These are phyloP conservation scores for Tetragnatha versicolor DNA, from an alignment of 1,140 invertebrate species.

Conservation along the genomic window DNA sequence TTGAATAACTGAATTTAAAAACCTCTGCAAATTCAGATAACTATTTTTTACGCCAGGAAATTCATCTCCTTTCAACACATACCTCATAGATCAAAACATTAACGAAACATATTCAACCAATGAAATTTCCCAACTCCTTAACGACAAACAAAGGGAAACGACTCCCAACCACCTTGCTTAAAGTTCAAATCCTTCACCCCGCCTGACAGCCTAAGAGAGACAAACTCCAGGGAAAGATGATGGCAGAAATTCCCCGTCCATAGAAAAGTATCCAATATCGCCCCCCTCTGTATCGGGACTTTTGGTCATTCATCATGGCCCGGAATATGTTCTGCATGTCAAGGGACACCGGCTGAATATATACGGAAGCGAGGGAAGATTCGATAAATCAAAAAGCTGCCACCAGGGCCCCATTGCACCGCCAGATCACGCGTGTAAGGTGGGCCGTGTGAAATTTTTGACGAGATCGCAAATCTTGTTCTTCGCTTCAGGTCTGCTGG, in stretches of 20 bases:
- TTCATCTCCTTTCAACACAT: not conserved
- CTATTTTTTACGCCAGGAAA: not conserved
- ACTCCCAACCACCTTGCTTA: slow-evolving; percentile 10
- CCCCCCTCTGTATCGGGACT: slow-evolving; percentile 6
- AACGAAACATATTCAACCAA: not conserved
- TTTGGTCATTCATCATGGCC: slow-evolving; percentile 10
- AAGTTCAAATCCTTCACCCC: not conserved
- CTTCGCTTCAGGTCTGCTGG: no score
- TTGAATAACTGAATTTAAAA: no score
- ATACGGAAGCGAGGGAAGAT: no score
- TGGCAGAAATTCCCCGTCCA: slow-evolving; percentile 27
- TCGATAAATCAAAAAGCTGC: no score
- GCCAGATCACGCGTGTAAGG: no score
- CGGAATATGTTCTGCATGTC: not conserved
- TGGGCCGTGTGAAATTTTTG: no score
- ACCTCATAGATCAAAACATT: not conserved
- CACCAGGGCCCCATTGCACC: no score
- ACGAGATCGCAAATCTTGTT: no score
- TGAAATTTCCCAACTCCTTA: not conserved
- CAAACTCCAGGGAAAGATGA: slow-evolving; percentile 20
- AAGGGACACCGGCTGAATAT: no score
- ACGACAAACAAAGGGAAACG: not conserved
- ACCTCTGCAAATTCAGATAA: not conserved
- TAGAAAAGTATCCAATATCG: slow-evolving; percentile 36
- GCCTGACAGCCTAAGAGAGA: slow-evolving; percentile 17